Evolutionary conservation across 2,113 vertebrate genomes (phyloP), one percentile per base, ranked within the genome.

Genomic region (Oryzias melastigma): DNA sequence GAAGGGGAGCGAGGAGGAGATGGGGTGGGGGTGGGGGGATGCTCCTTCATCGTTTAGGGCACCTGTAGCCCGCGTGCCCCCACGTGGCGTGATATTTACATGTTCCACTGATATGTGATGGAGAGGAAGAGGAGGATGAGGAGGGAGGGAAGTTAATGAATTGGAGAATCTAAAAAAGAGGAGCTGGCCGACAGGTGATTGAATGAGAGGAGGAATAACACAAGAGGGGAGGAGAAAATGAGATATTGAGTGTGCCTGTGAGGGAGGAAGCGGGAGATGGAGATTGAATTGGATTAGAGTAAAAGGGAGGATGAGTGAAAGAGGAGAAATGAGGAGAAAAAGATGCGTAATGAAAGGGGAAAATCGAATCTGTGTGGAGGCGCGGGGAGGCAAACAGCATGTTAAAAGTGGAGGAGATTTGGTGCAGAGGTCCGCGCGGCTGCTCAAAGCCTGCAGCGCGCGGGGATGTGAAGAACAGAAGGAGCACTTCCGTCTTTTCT

Each of bases 31-130:
- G 42, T 14, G 1, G n/a, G 19, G 3, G 43, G 10, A 48, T 54
- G 41, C 35, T 66, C 61, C n/a, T 35, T 20, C 56, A 20, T 68
- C 29, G 66, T 20, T 62, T 8, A 52, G 51, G 62, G 56, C 80
- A 83, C 80, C 82, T 86, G 85, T 87, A 79, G 66, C 76, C 65
- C n/a, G 50, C n/a, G 59, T 35, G 35, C 35, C 65, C 75, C 73
- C 87, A 87, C 84, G 85, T 84, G 85, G 77, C 63, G 77, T 78
- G 71, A 75, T 76, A 82, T 84, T 81, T 75, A 81, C 73, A 81
- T 87, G 80, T 76, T 71, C 25, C 16, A 19, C 41, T 68, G 70
- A 58, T 75, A 61, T 46, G 75, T 65, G 67, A 71, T 52, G 62
- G 56, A 65, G 25, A 16, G 20, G 22, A 14, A 40, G 41, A 13